Conservation (phyloP, 2,888 invertebrate species). For the Hecatera dysodea region DNA sequence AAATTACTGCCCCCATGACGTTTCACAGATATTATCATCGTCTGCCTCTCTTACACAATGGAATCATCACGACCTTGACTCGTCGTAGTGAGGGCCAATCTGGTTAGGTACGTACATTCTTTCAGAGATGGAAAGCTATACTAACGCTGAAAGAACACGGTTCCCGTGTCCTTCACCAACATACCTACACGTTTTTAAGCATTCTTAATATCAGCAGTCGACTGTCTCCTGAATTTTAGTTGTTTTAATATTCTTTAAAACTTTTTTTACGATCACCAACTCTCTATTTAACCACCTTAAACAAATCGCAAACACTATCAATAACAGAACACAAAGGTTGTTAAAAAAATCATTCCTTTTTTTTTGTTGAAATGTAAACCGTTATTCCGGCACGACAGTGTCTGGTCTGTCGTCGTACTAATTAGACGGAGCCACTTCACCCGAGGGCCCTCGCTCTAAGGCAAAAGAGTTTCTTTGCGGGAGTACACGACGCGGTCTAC, state of each 20-base stretch:
- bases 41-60: too few species aligned
- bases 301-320: not conserved
- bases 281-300: not conserved
- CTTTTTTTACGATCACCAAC: too few species aligned
- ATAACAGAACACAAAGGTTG: slow-evolving; percentile 5
- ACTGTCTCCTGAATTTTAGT: too few species aligned
- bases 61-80: too few species aligned
- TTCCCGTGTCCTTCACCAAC: not conserved
- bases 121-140: too few species aligned
- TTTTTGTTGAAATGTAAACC: slow-evolving; percentile 29
- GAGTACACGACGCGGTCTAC: slow-evolving; percentile 66
- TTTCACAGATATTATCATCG: too few species aligned
- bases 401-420: slow-evolving; percentile 67
- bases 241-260: too few species aligned
- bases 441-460: slow-evolving; percentile 71
- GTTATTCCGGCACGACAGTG: slow-evolving; percentile 47
- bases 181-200: not conserved
- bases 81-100: too few species aligned
- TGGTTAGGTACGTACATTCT: too few species aligned
- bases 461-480: slow-evolving; percentile 69
- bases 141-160: too few species aligned
- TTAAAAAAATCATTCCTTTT: slow-evolving; percentile 29
- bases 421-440: slow-evolving; percentile 73
- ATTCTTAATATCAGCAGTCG: too few species aligned
- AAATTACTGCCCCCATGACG: too few species aligned